Percentiles rank a stretch among this genome's conserved stretches.
These are phyloP conservation scores for Eptesicus fuscus DNA, from an alignment of 2,113 vertebrate genomes.

Conservation along the genomic window DNA sequence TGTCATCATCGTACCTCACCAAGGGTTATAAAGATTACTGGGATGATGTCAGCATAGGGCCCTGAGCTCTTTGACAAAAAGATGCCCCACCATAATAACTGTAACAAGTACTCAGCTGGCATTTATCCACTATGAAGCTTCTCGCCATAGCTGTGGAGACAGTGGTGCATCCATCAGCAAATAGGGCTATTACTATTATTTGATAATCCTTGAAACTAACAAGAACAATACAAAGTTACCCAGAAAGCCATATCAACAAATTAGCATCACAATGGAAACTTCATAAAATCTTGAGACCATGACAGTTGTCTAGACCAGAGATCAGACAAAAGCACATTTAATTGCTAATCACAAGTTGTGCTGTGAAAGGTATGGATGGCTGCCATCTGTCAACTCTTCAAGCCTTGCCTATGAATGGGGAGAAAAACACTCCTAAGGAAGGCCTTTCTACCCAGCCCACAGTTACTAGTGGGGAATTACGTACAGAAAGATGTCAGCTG, in stretches of 20 bases:
- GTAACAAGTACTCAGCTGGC: not conserved
- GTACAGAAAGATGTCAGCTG: conserved; percentile 42
- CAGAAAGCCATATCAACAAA: conserved; percentile 42
- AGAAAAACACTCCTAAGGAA: conserved; percentile 41
- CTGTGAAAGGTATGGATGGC: not conserved
- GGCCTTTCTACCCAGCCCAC: not conserved
- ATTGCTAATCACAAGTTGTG: not conserved
- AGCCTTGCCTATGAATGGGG: conserved; percentile 47
- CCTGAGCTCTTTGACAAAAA: not conserved
- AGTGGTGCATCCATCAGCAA: not conserved
- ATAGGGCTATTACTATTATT: not conserved
- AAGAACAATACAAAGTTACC: conserved; percentile 12
- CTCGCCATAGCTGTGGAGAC: not conserved
- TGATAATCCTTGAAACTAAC: conserved; percentile 40
- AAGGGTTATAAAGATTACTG: not conserved
- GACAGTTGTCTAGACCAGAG: conserved; percentile 32
- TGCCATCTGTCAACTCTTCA: conserved; percentile 63
- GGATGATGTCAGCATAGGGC: not conserved
- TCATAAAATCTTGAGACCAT: not conserved
- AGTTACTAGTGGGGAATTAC: conserved; percentile 42
- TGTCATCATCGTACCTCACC: not conserved
- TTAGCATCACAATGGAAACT: conserved; percentile 52
- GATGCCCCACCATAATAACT: not conserved
- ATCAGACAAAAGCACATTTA: conserved; percentile 38
- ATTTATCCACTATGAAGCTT: not conserved